Conservation (phyloP, 2,113 vertebrate species). For the Okapia johnstoni region DNA sequence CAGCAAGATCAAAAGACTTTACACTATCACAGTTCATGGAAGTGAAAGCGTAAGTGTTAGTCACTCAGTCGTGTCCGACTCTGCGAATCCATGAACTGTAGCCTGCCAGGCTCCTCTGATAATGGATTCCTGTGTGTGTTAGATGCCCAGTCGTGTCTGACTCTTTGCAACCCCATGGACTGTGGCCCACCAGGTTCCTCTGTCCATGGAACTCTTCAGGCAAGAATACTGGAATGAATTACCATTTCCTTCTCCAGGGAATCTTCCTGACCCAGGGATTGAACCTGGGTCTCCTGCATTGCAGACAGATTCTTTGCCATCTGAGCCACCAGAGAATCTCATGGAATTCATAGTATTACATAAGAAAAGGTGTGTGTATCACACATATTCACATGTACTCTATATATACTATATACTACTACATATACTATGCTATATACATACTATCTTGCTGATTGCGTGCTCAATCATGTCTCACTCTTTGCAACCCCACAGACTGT, state of each 20-base stretch:
- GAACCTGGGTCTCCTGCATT: background rate
- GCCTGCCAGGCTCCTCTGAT: background rate
- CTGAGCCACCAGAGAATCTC: background rate
- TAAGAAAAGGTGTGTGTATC: background rate
- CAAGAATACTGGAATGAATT: background rate
- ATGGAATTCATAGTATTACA: background rate
- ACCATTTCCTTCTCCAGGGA: background rate
- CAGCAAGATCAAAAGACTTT: background rate
- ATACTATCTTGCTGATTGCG: background rate
- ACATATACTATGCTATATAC: background rate
- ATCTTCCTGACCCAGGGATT: background rate
- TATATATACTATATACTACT: background rate
- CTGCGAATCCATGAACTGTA: background rate
- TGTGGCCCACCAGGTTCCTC: background rate
- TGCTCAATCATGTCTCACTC: background rate
- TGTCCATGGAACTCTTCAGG: background rate
- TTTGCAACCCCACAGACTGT: background rate
- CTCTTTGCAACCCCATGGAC: background rate
- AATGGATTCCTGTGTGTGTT: background rate
- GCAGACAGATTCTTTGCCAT: background rate
- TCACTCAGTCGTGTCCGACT: fast-evolving
- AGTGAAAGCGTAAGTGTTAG: background rate
- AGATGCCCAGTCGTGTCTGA: background rate
- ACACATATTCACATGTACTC: background rate
- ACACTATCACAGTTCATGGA: background rate